These are phyloP conservation scores for Scophthalmus maximus DNA, from an alignment of 2,113 vertebrate species.

Conservation along the genomic window DNA sequence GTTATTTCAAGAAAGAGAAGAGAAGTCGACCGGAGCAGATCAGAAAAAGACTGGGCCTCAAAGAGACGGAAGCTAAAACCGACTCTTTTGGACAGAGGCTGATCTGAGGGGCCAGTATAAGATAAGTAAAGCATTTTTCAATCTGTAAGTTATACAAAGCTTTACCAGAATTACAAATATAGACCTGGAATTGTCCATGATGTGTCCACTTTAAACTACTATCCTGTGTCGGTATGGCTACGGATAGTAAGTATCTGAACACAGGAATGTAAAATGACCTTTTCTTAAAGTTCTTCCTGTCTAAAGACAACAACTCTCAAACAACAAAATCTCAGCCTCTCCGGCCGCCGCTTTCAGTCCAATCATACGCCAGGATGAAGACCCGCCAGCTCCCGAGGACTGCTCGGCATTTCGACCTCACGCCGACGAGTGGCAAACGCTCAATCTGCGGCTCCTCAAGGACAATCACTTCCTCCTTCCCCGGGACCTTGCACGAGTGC, in stretches of 20 bases:
- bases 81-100: too few relatives aligned
- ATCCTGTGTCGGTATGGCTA: neutral
- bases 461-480: conserved; percentile 45
- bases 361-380: conserved; percentile 20
- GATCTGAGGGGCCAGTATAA: too few relatives aligned
- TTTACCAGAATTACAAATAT: neutral
- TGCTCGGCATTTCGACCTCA: conserved; percentile 1
- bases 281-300: neutral
- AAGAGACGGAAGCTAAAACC: too few relatives aligned
- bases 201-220: neutral
- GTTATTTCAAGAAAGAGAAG: too few relatives aligned
- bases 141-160: too few relatives aligned
- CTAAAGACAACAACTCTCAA: neutral
- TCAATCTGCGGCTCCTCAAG: conserved; percentile 44
- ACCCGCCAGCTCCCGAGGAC: conserved; percentile 8
- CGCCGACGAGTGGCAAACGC: conserved; percentile 29
- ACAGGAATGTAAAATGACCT: neutral
- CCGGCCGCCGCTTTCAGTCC: conserved; percentile 1
- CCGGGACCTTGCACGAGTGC: conserved; percentile 19
- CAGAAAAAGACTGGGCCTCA: neutral
- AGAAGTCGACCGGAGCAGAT: neutral
- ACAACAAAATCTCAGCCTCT: conserved; percentile 5
- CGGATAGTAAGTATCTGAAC: neutral
- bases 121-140: too few relatives aligned
- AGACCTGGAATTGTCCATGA: conserved; percentile 4